Conservation (phyloP, 2,888 invertebrate species). For the Glomeris marginata region DNA sequence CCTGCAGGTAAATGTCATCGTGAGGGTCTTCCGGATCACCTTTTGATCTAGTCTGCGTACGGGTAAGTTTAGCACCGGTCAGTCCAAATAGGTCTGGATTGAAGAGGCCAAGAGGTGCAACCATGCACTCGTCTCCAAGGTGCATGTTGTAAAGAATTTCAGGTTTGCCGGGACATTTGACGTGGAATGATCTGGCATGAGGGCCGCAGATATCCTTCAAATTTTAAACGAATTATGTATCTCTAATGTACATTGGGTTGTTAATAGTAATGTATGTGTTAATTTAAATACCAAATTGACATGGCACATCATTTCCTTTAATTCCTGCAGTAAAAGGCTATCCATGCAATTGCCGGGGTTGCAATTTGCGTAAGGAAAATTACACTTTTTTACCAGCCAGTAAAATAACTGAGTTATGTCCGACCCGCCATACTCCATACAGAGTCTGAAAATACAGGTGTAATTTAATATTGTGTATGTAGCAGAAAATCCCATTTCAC, state of each 20-base stretch:
- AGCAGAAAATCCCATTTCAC: no score
- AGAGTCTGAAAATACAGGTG: conserved; percentile 26
- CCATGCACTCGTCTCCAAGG: conserved; percentile 82
- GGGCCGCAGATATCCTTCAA: conserved; percentile 65
- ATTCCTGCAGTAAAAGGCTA: conserved; percentile 55
- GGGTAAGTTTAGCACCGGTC: conserved; percentile 49
- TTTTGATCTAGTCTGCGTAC: conserved; percentile 40
- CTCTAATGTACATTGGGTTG: no score
- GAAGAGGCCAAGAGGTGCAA: conserved; percentile 77
- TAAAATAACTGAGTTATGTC: conserved; percentile 81
- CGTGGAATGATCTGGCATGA: conserved; percentile 35
- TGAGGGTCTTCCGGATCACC: conserved; percentile 87
- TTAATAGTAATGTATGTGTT: no score
- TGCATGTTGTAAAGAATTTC: conserved; percentile 31
- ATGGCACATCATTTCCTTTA: conserved; percentile 83
- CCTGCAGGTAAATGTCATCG: conserved; percentile 78
- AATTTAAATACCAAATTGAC: conserved; percentile 69
- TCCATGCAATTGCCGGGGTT: conserved; percentile 57
- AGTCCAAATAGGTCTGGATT: conserved; percentile 71
- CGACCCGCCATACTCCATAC: conserved; percentile 71
- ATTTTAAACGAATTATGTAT: conserved; percentile 2
- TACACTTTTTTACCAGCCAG: conserved; percentile 74
- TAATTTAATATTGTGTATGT: no score
- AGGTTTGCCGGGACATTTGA: conserved; percentile 26
- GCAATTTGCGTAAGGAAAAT: conserved; percentile 76